A percentile compares a stretch with the other conserved stretches of the same genome.
These are phyloP conservation scores for Saccostrea cuccullata DNA, from an alignment of 1,140 invertebrate genomes.

Conservation along the genomic window DNA sequence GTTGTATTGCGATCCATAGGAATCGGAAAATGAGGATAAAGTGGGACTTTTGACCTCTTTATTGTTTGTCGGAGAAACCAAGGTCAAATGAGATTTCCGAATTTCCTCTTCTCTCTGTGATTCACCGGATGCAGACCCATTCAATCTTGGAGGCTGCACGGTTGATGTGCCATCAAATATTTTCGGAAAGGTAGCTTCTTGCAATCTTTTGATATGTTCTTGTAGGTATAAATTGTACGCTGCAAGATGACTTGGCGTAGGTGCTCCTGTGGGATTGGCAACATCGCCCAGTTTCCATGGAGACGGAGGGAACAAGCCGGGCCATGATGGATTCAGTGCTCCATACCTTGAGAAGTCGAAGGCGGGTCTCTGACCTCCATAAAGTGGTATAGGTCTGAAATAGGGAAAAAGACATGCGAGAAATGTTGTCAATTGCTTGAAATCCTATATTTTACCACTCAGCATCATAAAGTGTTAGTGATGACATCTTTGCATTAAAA, in stretches of 20 bases:
- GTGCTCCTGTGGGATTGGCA: background rate
- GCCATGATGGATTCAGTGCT: slow-evolving; percentile 23
- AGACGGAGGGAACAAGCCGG: background rate
- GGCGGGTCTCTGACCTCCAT: slow-evolving; percentile 27
- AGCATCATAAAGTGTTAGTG: background rate
- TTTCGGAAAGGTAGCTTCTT: slow-evolving; percentile 39
- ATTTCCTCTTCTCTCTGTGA: slow-evolving; percentile 18
- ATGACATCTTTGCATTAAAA: background rate
- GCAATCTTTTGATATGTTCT: slow-evolving; percentile 52
- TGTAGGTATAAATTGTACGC: slow-evolving; percentile 48
- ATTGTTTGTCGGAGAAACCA: background rate
- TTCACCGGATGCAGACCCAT: slow-evolving; percentile 1
- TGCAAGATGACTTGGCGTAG: slow-evolving; percentile 10
- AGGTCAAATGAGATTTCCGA: slow-evolving; percentile 4
- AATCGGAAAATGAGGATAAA: background rate
- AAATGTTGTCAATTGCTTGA: background rate
- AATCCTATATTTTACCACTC: background rate
- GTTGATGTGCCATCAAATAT: background rate
- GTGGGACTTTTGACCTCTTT: background rate
- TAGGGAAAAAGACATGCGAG: background rate
- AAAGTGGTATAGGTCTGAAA: slow-evolving; percentile 34
- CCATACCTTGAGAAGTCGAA: slow-evolving; percentile 20
- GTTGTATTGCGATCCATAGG: slow-evolving; percentile 50
- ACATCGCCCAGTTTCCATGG: slow-evolving; percentile 17
- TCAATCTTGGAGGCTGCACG: background rate